These are phyloP conservation scores for Lepus townsendii DNA, from an alignment of 2,797 vertebrate species.

Conservation along the genomic window DNA sequence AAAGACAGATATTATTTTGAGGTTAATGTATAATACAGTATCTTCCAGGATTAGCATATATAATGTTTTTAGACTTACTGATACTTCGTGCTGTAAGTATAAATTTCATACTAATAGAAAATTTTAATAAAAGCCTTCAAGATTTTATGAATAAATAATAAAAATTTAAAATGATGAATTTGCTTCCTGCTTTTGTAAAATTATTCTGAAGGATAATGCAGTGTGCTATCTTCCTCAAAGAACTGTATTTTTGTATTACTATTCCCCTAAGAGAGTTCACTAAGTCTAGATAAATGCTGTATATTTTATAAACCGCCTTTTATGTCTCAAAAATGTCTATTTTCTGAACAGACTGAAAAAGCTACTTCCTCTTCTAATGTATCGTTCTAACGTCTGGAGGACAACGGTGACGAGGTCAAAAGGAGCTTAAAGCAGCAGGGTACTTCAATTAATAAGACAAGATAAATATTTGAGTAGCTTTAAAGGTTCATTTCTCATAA, in stretches of 20 bases:
- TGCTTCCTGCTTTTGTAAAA: conserved; percentile 5
- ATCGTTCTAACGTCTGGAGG: not conserved
- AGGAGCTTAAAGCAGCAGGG: conserved; percentile 20
- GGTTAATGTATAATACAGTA: conserved; percentile 43
- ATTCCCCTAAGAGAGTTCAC: conserved; percentile 12
- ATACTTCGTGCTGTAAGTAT: not conserved
- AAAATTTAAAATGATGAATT: conserved; percentile 36
- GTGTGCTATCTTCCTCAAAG: not conserved
- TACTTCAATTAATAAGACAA: conserved; percentile 77
- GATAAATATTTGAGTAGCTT: conserved; percentile 79
- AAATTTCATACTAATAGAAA: conserved; percentile 27
- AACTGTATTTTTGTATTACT: not conserved
- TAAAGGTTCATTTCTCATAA: conserved; percentile 75
- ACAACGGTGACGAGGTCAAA: conserved; percentile 38
- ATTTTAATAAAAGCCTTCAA: not conserved
- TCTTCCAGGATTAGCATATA: conserved; percentile 40
- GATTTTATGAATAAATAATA: conserved; percentile 37
- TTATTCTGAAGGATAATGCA: not conserved
- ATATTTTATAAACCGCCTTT: conserved; percentile 45
- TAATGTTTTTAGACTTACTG: not conserved
- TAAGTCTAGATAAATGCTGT: conserved; percentile 19
- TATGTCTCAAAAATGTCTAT: conserved; percentile 32
- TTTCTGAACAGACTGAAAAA: conserved; percentile 51
- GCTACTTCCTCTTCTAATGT: not conserved
- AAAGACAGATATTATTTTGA: conserved; percentile 15